phyloP scores from a whole-genome alignment of 1,140 invertebrate species.

The Venturia canescens region DNA sequence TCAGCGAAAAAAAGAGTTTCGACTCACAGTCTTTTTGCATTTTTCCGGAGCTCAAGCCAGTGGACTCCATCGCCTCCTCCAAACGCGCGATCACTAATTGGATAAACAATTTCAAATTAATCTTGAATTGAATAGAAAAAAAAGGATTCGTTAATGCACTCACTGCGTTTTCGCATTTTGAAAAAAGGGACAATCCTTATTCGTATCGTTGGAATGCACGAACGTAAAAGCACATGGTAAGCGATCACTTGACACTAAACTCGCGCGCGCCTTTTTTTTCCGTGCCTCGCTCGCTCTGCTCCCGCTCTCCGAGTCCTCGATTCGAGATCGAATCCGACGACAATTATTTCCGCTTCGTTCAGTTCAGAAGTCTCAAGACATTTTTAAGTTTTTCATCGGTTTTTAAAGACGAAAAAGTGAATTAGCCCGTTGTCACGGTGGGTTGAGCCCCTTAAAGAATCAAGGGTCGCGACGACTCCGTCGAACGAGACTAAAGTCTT shows the following conservation, averaged over 20 bases:
- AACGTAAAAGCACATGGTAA: not conserved
- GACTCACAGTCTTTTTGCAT: not conserved
- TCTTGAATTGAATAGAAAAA: not conserved
- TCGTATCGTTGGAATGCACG: conserved; percentile 3
- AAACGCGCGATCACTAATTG: not conserved
- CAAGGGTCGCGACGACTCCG: conserved; percentile 4
- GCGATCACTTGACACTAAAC: conserved; percentile 6
- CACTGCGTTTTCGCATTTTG: not conserved
- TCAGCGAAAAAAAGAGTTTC: too few species aligned
- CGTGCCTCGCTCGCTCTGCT: not conserved
- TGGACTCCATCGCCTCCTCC: not conserved
- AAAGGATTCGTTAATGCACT: not conserved
- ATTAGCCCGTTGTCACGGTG: not conserved
- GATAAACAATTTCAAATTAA: not conserved
- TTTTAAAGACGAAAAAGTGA: too few species aligned
- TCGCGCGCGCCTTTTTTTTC: not conserved
- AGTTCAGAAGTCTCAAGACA: too few species aligned
- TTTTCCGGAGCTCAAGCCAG: not conserved
- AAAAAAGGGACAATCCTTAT: not conserved
- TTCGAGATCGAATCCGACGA: not conserved
- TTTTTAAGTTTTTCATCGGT: too few species aligned
- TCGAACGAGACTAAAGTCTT: conserved; percentile 9
- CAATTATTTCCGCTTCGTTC: not conserved
- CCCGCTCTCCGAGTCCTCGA: not conserved
- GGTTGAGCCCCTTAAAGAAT: not conserved